These are phyloP conservation scores for Podargus strigoides DNA, from an alignment of 2,797 vertebrate genomes.

Conservation along the genomic window DNA sequence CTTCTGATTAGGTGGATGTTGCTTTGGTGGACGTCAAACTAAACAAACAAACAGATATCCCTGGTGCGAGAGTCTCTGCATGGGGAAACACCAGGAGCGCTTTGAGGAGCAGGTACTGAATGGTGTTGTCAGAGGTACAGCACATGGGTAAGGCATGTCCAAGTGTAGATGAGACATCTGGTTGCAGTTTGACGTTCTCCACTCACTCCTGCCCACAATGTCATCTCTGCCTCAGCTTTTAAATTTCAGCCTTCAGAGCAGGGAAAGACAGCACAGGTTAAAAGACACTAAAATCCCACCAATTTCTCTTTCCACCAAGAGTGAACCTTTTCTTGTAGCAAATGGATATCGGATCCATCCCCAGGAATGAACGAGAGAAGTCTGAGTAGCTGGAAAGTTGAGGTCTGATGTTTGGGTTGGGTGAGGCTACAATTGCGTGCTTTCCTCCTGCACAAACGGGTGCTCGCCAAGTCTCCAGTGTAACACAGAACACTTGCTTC, in stretches of 20 bases:
- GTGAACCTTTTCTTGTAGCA: neutral
- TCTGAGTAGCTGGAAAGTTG: neutral
- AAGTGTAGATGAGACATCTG: constrained; percentile 4
- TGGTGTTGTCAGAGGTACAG: neutral
- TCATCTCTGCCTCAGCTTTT: neutral
- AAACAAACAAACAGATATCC: neutral
- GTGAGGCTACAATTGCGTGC: neutral
- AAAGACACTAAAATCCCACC: neutral
- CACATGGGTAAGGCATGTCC: neutral
- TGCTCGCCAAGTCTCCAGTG: neutral
- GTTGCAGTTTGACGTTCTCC: constrained; percentile 28
- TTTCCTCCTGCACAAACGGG: neutral
- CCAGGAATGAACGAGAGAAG: neutral
- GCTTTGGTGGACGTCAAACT: neutral
- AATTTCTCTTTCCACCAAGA: neutral
- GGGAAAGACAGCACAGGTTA: neutral
- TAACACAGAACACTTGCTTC: neutral
- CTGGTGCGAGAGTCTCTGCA: neutral
- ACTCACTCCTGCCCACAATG: neutral
- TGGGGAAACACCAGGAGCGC: neutral
- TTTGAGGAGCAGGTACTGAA: neutral
- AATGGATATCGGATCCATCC: neutral
- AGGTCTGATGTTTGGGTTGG: neutral
- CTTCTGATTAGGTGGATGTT: constrained; percentile 19
- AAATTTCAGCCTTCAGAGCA: neutral